Conservation (phyloP, 2,888 invertebrate genomes). For the Lottia gigantea region DNA sequence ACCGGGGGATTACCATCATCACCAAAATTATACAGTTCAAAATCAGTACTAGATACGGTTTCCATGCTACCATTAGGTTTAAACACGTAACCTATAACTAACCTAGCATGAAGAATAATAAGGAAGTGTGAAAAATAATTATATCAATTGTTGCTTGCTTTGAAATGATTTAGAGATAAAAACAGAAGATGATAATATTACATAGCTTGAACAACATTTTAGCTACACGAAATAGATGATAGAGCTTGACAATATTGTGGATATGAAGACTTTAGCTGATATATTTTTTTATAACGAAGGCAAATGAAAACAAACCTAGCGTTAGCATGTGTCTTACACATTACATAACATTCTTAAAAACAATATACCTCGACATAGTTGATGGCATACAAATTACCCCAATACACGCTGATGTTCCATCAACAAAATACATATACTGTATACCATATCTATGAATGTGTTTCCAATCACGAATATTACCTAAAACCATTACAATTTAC, state of each 20-base stretch:
- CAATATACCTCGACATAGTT: slow-evolving; percentile 55
- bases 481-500: slow-evolving; percentile 63
- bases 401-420: slow-evolving; percentile 77
- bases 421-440: slow-evolving; percentile 80
- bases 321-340: no score
- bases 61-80: slow-evolving; percentile 60
- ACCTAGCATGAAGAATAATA: slow-evolving; percentile 39
- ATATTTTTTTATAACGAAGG: no score
- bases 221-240: no score
- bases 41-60: slow-evolving; percentile 52
- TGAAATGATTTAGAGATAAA: no score
- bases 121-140: neutral
- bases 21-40: slow-evolving; percentile 57
- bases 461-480: slow-evolving; percentile 79
- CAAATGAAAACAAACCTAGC: no score
- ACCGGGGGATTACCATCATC: slow-evolving; percentile 59
- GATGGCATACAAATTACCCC: slow-evolving; percentile 82
- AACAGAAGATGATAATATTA: no score
- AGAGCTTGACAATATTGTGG: no score
- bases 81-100: slow-evolving; percentile 62
- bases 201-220: no score
- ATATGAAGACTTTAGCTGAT: no score
- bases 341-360: no score
- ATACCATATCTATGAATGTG: slow-evolving; percentile 83
- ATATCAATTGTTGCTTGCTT: neutral